Conservation (phyloP, 1,140 invertebrate genomes). For the Ruditapes philippinarum region DNA sequence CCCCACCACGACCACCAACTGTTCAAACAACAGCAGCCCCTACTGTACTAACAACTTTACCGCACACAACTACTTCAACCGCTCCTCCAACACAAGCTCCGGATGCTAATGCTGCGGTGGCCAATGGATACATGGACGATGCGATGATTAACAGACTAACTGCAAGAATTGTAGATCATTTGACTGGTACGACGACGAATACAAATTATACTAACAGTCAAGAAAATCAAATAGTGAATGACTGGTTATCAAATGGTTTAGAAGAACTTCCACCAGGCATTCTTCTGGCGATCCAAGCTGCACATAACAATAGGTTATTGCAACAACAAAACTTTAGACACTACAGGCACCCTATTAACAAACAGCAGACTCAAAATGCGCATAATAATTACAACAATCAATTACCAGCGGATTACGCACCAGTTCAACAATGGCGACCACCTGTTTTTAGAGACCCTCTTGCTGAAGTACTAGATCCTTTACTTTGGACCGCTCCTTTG, state of each 20-base stretch:
- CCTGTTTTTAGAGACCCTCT: neutral
- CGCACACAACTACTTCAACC: slow-evolving; percentile 2
- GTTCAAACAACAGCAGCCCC: neutral
- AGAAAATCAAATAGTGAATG: neutral
- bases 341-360: neutral
- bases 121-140: slow-evolving; percentile 7
- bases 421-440: neutral
- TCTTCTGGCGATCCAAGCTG: neutral
- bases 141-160: neutral
- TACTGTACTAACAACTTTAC: neutral
- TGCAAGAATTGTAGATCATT: slow-evolving; percentile 5
- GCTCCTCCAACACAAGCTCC: neutral
- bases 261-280: slow-evolving; percentile 2
- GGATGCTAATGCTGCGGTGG: neutral
- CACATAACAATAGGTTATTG: neutral
- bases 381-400: neutral
- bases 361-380: neutral
- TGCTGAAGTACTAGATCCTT: neutral
- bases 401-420: neutral
- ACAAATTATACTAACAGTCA: neutral
- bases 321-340: neutral
- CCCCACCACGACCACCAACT: neutral
- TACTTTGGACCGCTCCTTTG: neutral
- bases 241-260: neutral
- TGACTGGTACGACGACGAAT: neutral